Base-by-base conservation (phyloP, 2,113 vertebrate genomes). In the Todiramphus chloris region DNA sequence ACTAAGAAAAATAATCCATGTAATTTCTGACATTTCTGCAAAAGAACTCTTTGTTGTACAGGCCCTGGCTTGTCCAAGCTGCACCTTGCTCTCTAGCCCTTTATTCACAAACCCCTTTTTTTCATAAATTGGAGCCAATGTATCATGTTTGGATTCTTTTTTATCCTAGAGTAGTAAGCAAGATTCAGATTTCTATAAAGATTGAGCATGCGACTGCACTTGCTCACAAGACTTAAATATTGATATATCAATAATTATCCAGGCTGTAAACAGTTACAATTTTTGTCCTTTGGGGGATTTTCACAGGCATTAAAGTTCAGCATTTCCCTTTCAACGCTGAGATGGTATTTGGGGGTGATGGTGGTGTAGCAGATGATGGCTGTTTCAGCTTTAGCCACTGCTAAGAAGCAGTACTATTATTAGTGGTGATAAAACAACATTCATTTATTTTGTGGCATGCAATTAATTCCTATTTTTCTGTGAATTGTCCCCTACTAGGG, bases 241-340 rank as follows among this genome's bases (percentile, higher is more conserved):
- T 66, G 77, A 94, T 91, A 91, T n/a, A 55, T 3, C 84, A 68
- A 80, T 78, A 85, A 90, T 92, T 94, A 83, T 10, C 37, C 16
- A 73, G 46, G 12, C 39, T 88, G 55, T 41, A 89, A 30, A 58
- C 58, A 85, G 72, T 60, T 16, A 75, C 7, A 10, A 21, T 46
- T 76, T 51, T 64, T 88, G 33, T 44, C 63, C 75, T 94, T 55
- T 48, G 25, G 75, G 39, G 28, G 8, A 67, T 88, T 90, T 95
- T 44, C 67, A 86, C 16, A 58, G 9, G 44, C 33, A 69, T 14
- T 74, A 79, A 64, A 79, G 90, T 56, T 81, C 56, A n/a, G 10
- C 55, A 24, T 55, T 13, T 87, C 12, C 67, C 37, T 37, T 37
- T 35, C 37, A n/a, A 33, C 5, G 15, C 13, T 50, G 44, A 81